Conservation (phyloP, 2,888 invertebrate genomes). For the Lasioglossum lativentre region DNA sequence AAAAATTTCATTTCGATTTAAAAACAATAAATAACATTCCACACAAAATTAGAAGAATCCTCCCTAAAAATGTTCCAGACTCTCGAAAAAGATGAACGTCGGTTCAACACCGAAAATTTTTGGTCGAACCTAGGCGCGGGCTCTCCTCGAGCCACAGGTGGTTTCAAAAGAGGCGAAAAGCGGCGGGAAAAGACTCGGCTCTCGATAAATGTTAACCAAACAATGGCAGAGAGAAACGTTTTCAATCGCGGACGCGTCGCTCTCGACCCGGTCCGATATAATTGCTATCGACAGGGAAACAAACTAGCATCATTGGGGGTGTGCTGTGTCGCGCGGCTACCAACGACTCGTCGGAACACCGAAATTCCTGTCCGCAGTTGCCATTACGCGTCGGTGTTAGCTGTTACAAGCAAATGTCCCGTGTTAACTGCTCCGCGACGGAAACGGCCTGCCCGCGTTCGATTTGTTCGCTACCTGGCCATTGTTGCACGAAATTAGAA, state of each 20-base stretch:
- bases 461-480: constrained; percentile 1
- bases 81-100: too few relatives aligned
- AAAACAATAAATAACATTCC: too few relatives aligned
- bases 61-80: too few relatives aligned
- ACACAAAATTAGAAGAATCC: too few relatives aligned
- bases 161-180: constrained; percentile 32
- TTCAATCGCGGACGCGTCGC: background rate
- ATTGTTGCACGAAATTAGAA: constrained; percentile 3
- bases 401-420: background rate
- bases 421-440: constrained; percentile 2
- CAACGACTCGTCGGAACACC: constrained; percentile 2
- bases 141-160: constrained; percentile 50
- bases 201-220: constrained; percentile 2
- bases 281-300: background rate
- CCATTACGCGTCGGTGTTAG: background rate
- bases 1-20: too few relatives aligned
- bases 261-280: background rate
- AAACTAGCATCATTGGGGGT: background rate
- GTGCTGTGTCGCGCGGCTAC: background rate
- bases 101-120: background rate
- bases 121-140: background rate
- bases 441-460: background rate
- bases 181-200: background rate
- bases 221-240: background rate
- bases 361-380: constrained; percentile 8